A percentile compares a stretch with the other conserved stretches of the same genome.
Evolutionary conservation across 2,888 invertebrate species (phyloP).

Genomic region (Lissocephala sabroskyi): DNA sequence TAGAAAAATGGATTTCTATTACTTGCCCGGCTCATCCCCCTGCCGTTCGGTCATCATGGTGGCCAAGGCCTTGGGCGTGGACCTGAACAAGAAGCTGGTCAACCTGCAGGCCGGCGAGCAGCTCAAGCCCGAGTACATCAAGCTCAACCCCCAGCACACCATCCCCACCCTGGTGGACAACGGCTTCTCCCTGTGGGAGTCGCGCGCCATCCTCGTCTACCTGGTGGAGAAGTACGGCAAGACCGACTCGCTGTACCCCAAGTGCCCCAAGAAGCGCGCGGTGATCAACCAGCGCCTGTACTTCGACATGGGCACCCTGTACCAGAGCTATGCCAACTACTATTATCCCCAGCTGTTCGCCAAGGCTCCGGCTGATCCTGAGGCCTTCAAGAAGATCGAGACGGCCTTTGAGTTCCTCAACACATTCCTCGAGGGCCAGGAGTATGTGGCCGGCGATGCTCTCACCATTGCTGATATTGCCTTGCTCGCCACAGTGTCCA

Average conservation of each 20-base stretch:
- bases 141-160: slow-evolving; percentile 88
- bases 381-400: slow-evolving; percentile 79
- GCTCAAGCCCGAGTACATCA: slow-evolving; percentile 79
- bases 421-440: slow-evolving; percentile 80
- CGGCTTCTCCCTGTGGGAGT: slow-evolving; percentile 87
- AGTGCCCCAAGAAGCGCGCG: slow-evolving; percentile 83
- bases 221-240: slow-evolving; percentile 86
- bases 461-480: slow-evolving; percentile 86
- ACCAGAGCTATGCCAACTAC: slow-evolving; percentile 80
- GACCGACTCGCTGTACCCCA: slow-evolving; percentile 82
- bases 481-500: slow-evolving; percentile 80
- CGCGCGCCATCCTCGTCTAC: slow-evolving; percentile 87
- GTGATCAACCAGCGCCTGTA: slow-evolving; percentile 84
- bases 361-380: slow-evolving; percentile 78
- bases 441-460: slow-evolving; percentile 81
- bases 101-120: slow-evolving; percentile 79
- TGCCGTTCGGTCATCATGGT: slow-evolving; percentile 78
- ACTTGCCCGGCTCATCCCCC: slow-evolving; percentile 78
- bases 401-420: slow-evolving; percentile 81
- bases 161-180: slow-evolving; percentile 89
- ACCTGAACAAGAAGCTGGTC: slow-evolving; percentile 77
- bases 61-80: slow-evolving; percentile 79
- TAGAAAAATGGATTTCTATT: slow-evolving; percentile 77
- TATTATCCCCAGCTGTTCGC: slow-evolving; percentile 79
- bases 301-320: slow-evolving; percentile 86